Conservation (phyloP, 2,888 invertebrate species). For the Metacarcinus magister region DNA sequence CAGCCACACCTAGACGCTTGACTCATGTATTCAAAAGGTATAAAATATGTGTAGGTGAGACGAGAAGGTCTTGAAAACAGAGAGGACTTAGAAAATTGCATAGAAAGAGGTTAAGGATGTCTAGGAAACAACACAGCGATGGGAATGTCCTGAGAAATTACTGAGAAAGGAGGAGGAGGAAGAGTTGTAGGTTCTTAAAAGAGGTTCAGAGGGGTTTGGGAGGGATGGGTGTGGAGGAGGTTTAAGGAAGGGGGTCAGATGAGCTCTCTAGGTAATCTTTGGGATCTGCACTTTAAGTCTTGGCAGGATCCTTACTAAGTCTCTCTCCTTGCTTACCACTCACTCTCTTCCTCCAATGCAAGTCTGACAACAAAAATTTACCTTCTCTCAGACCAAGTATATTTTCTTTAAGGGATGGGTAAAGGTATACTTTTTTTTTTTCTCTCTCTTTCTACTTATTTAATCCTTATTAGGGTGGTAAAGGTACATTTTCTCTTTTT, state of each 20-base stretch:
- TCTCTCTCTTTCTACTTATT: background rate
- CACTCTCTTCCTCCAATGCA: background rate
- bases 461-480: no score
- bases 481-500: no score
- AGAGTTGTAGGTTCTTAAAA: background rate
- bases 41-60: background rate
- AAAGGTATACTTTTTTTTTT: background rate
- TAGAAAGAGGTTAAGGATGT: background rate
- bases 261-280: background rate
- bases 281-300: constrained; percentile 40
- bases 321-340: constrained; percentile 33
- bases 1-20: no score
- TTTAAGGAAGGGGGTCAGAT: constrained; percentile 1
- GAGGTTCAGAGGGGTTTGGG: background rate
- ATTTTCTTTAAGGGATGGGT: no score
- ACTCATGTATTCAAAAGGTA: no score
- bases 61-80: background rate
- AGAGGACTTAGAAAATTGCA: background rate
- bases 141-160: background rate
- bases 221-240: background rate
- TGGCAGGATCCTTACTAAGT: background rate
- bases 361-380: background rate
- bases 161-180: no score
- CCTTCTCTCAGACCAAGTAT: background rate
- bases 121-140: background rate